phyloP scores from a whole-genome alignment of 2,797 vertebrate species.

The Siniperca scherzeri region DNA sequence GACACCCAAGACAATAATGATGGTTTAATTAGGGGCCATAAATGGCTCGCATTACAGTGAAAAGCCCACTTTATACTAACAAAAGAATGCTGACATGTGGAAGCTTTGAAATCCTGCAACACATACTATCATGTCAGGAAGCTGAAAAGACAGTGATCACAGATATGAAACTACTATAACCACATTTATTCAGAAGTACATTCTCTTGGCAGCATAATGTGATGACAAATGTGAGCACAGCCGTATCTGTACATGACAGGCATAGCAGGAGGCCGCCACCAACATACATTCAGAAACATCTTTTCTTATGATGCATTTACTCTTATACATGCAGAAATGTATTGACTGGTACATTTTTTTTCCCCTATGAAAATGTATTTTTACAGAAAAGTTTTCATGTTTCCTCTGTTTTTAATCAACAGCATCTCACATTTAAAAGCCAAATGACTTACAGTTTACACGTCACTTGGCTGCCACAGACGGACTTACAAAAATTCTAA shows the following conservation, averaged over 20 bases:
- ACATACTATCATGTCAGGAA: conserved; percentile 3
- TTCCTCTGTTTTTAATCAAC: not conserved
- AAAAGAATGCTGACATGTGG: not conserved
- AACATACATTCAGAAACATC: not conserved
- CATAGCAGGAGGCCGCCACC: not conserved
- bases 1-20: not conserved
- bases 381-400: not conserved
- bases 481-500: not conserved
- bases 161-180: not conserved
- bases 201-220: not conserved
- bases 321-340: not conserved
- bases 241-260: conserved; percentile 11
- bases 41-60: conserved; percentile 19
- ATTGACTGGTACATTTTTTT: not conserved
- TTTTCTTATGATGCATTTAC: not conserved
- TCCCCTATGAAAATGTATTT: not conserved
- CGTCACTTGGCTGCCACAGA: not conserved
- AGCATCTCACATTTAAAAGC: not conserved
- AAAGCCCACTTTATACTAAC: conserved; percentile 7
- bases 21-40: conserved; percentile 20
- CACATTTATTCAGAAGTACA: not conserved
- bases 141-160: conserved; percentile 4
- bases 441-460: not conserved
- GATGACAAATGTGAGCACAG: not conserved
- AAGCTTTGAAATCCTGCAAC: conserved; percentile 12